phyloP scores from a whole-genome alignment of 2,797 vertebrate genomes.

The Amphiprion clarkii region DNA sequence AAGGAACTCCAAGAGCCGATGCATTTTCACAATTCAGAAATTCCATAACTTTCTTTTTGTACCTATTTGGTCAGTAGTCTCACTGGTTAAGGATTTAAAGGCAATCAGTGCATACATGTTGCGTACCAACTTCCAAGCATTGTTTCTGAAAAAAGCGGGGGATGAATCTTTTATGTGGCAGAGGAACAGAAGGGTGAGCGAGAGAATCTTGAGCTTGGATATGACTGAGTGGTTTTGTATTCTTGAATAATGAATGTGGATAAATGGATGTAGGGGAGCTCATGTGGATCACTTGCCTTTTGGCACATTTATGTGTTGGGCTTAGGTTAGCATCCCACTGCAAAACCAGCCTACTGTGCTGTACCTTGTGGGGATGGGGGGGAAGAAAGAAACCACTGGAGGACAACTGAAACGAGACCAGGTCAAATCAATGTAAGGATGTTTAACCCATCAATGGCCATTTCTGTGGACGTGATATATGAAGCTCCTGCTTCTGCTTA shows the following conservation, averaged over 20 bases:
- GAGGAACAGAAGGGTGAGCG: slow-evolving; percentile 46
- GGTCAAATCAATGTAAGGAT: slow-evolving; percentile 21
- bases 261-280: slow-evolving; percentile 71
- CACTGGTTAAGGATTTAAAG: slow-evolving; percentile 50
- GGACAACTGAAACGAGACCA: slow-evolving; percentile 43
- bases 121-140: slow-evolving; percentile 35
- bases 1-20: slow-evolving; percentile 16
- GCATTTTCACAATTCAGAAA: slow-evolving; percentile 14
- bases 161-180: slow-evolving; percentile 70
- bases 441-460: neutral
- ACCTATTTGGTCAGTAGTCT: slow-evolving; percentile 37
- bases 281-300: slow-evolving; percentile 52
- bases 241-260: slow-evolving; percentile 82
- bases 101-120: slow-evolving; percentile 59
- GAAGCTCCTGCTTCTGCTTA: slow-evolving; percentile 46
- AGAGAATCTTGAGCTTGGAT: slow-evolving; percentile 73
- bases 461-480: slow-evolving; percentile 35
- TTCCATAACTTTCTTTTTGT: slow-evolving; percentile 16
- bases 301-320: slow-evolving; percentile 45
- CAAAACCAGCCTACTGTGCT: slow-evolving; percentile 24
- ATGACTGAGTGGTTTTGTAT: slow-evolving; percentile 81
- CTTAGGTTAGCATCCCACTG: slow-evolving; percentile 35
- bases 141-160: slow-evolving; percentile 37
- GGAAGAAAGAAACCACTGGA: slow-evolving; percentile 26
- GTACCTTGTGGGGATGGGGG: slow-evolving; percentile 25